Evolutionary conservation across 2,888 invertebrate species (phyloP), one percentile per base, ranked within the genome.

Genomic region (Habrosyne pyritoides): DNA sequence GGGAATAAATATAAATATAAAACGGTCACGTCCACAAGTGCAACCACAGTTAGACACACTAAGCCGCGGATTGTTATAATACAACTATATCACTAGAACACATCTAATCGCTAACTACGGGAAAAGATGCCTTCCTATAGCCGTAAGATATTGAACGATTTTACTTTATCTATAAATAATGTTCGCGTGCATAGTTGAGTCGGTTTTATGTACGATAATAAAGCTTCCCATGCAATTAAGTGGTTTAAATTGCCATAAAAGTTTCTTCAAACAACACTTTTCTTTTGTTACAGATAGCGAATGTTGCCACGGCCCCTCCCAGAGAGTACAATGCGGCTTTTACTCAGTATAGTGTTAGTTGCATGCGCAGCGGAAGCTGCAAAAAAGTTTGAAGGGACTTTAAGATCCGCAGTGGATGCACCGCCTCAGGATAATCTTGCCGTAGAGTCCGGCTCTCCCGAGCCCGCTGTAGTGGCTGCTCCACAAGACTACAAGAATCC

Each of bases 351-450:
- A 78, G 75, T 90, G 76, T 78, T 91, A 81, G 81, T 89, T 73
- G 89, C 81, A 67, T 90, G 80, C 71, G 87, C 89, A 65, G 91
- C 79, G 18, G 89, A 91, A 52, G 92, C 87, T 59, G 91, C 91
- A 51, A 91, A 91, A 78, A 91, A 89, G 71, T 92, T 92, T 61
- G 91, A 90, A 72, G 90, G 91, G 60, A 89, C 90, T 53, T 77
- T 92, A 62, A 81, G 91, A 75, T 88, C 89, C 57, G 91, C 91
- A 58, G 91, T 86, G 52, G 93, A 89, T 59, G 91, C 93, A 54
- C 93, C 93, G 46, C 84, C 90, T 21, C 92, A 93, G 72, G 92
- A 93, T 60, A 93, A 93, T 67, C 75, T 91, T 54, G 91, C 91
- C 48, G 83, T 91, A 53, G 93, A 92, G 69, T 86, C 92, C 10